A percentile compares a stretch with the other conserved stretches of the same genome.
These are phyloP conservation scores for Notodonta ziczac DNA, from an alignment of 2,888 invertebrate genomes.

Conservation along the genomic window DNA sequence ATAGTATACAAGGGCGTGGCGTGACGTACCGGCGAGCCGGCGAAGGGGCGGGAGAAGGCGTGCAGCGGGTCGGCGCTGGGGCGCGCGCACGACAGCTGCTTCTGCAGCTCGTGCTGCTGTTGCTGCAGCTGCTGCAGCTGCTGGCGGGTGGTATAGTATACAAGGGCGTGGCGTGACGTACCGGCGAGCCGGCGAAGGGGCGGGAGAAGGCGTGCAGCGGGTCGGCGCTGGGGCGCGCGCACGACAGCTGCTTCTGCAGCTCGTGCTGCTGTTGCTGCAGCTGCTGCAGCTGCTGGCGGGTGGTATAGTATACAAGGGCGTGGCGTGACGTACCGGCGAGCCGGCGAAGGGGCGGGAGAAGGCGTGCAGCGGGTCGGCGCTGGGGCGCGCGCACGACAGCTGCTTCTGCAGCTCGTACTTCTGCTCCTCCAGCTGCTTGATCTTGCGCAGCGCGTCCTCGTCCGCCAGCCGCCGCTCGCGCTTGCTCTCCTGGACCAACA, in stretches of 20 bases:
- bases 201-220: conserved; percentile 83
- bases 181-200: conserved; percentile 89
- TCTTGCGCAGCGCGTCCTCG: conserved; percentile 96
- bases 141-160: neutral
- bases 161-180: neutral
- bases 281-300: too few relatives aligned
- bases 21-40: too few relatives aligned
- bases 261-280: neutral
- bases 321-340: conserved; percentile 74
- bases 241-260: conserved; percentile 69
- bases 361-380: conserved; percentile 75
- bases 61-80: conserved; percentile 46
- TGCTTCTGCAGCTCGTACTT: conserved; percentile 96
- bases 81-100: conserved; percentile 44
- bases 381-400: conserved; percentile 87
- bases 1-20: neutral
- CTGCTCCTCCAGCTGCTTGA: conserved; percentile 97
- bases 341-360: conserved; percentile 89
- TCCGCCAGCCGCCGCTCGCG: conserved; percentile 96
- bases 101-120: neutral
- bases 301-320: neutral
- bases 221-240: conserved; percentile 76
- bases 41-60: too few relatives aligned
- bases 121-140: too few relatives aligned
- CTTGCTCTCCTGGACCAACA: conserved; percentile 90